Evolutionary conservation across 1,140 invertebrate genomes (phyloP).

Genomic region (Stegodyphus mimosarum): DNA sequence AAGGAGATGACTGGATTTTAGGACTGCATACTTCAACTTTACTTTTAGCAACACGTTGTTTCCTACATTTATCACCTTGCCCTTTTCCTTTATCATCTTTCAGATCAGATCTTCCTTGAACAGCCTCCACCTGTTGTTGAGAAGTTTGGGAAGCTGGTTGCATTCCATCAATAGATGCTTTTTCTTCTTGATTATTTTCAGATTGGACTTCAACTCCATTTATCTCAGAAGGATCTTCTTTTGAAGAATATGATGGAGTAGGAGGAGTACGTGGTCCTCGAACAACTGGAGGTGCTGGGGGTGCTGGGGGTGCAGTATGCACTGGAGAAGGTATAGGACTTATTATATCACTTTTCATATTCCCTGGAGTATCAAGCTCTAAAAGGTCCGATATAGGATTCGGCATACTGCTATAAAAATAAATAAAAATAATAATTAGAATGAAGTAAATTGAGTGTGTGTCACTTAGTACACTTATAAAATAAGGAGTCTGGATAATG

Average conservation of each 20-base stretch:
- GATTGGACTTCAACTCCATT: neutral
- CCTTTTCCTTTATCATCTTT: neutral
- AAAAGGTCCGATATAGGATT: slow-evolving; percentile 6
- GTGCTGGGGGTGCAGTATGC: slow-evolving; percentile 6
- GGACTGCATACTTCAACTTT: slow-evolving; percentile 15
- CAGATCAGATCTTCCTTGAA: slow-evolving; percentile 3
- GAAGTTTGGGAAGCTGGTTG: neutral
- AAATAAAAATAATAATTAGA: neutral
- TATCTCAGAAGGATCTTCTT: neutral
- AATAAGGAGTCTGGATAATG: neutral
- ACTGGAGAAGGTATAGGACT: slow-evolving; percentile 46
- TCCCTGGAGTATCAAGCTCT: slow-evolving; percentile 29
- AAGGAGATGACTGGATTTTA: neutral
- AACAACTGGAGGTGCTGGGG: neutral
- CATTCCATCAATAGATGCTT: neutral
- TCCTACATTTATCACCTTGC: slow-evolving; percentile 24
- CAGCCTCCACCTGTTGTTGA: neutral
- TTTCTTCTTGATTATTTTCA: neutral
- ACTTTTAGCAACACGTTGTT: slow-evolving; percentile 4
- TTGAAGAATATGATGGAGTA: slow-evolving; percentile 20
- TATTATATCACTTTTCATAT: slow-evolving; percentile 42
- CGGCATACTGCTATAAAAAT: slow-evolving; percentile 2
- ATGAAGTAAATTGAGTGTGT: neutral
- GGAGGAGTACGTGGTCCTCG: slow-evolving; percentile 48
- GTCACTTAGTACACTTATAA: no score